These are phyloP conservation scores for Spea hammondii DNA, from an alignment of 2,797 vertebrate species.

Conservation along the genomic window DNA sequence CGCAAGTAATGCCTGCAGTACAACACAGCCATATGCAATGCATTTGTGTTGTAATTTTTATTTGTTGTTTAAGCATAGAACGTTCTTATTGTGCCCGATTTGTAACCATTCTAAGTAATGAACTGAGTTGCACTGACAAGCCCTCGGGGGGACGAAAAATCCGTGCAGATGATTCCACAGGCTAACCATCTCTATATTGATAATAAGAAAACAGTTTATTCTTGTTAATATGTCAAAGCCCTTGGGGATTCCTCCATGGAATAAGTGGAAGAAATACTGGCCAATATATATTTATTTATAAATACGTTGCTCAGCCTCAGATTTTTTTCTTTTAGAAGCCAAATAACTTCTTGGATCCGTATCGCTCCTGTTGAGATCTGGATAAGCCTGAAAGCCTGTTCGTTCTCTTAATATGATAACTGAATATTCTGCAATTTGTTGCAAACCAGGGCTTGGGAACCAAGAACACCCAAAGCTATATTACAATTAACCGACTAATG, in stretches of 20 bases:
- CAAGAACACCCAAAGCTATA: conserved; percentile 15
- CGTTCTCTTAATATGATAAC: conserved; percentile 5
- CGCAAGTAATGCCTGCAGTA: conserved; percentile 19
- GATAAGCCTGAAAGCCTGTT: neutral
- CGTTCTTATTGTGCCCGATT: conserved; percentile 41
- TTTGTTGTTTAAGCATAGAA: neutral
- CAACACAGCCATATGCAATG: neutral
- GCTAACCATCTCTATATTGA: conserved; percentile 36
- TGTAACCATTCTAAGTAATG: conserved; percentile 31
- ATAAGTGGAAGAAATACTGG: conserved; percentile 21
- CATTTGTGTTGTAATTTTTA: neutral
- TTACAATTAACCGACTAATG: conserved; percentile 38
- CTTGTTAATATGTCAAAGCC: conserved; percentile 43
- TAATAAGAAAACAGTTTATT: conserved; percentile 47
- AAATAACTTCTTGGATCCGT: neutral
- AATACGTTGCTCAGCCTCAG: neutral
- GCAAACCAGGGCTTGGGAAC: conserved; percentile 6
- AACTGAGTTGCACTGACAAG: conserved; percentile 36
- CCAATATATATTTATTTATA: conserved; percentile 24
- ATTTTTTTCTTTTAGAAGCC: neutral
- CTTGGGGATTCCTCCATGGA: conserved; percentile 32
- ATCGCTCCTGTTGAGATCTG: conserved; percentile 1
- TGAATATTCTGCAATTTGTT: neutral
- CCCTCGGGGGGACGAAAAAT: conserved; percentile 33
- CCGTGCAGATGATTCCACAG: conserved; percentile 18